Percentiles rank a stretch among this genome's conserved stretches.
phyloP scores from a whole-genome alignment of 2,888 invertebrate species.

The Chouioia cunea region DNA sequence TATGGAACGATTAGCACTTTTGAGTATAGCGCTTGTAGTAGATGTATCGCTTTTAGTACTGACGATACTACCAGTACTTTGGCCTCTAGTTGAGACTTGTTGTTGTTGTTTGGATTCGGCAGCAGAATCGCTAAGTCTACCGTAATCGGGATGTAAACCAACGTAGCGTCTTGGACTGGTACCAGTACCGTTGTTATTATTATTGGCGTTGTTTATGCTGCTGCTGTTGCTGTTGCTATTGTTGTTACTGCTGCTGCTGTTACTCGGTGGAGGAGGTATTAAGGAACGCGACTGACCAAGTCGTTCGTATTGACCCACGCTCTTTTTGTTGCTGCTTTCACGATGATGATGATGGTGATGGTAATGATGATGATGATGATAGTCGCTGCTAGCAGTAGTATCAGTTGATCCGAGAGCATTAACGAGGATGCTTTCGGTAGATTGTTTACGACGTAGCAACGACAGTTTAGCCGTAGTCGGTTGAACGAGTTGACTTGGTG shows the following conservation, averaged over 20 bases:
- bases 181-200: no score
- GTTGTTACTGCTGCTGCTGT: conserved; percentile 67
- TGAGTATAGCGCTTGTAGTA: conserved; percentile 65
- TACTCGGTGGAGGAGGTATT: conserved; percentile 71
- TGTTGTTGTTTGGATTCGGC: conserved; percentile 34
- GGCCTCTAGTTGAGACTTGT: conserved; percentile 55
- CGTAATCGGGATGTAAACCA: conserved; percentile 67
- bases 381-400: neutral
- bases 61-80: conserved; percentile 65
- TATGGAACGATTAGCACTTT: conserved; percentile 69
- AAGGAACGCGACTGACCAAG: conserved; percentile 71
- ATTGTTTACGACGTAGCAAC: conserved; percentile 60
- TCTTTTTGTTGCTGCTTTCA: conserved; percentile 51
- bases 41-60: conserved; percentile 71
- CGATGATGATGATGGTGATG: neutral
- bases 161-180: no score
- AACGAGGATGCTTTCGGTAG: conserved; percentile 53
- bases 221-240: conserved; percentile 69
- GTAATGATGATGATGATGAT: neutral
- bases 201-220: no score
- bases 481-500: conserved; percentile 69
- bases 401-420: no score
- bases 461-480: conserved; percentile 57
- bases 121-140: conserved; percentile 71
- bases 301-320: conserved; percentile 76